phyloP scores from a whole-genome alignment of 2,797 vertebrate species.

The Dipus sagitta region DNA sequence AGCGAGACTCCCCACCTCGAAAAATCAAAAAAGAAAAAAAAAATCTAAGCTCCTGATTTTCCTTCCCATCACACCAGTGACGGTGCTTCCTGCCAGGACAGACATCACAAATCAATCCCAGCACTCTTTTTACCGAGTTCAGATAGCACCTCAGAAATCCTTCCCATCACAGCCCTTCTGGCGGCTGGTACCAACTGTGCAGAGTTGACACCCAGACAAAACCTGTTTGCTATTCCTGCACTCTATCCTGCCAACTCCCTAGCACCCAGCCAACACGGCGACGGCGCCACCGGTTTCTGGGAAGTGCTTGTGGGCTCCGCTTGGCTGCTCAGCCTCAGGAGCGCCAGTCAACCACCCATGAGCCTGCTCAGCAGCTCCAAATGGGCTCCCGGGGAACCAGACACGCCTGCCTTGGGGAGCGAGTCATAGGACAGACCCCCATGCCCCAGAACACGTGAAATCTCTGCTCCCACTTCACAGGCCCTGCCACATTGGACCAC shows the following conservation, averaged over 20 bases:
- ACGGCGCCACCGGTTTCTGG: conserved; percentile 32
- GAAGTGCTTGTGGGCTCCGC: background rate
- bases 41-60: background rate
- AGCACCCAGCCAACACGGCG: background rate
- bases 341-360: background rate
- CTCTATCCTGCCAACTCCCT: background rate
- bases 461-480: background rate
- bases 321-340: conserved; percentile 45
- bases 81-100: background rate
- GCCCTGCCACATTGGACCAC: background rate
- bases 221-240: conserved; percentile 8
- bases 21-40: no score
- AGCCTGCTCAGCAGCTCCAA: background rate
- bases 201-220: conserved; percentile 27
- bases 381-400: background rate
- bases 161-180: conserved; percentile 33
- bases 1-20: no score
- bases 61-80: background rate
- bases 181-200: background rate
- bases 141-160: conserved; percentile 17
- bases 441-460: background rate
- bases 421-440: background rate
- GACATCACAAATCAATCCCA: background rate
- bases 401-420: background rate
- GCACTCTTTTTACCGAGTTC: background rate